Evolutionary conservation across 2,888 invertebrate species (phyloP), one percentile per base, ranked within the genome.

Genomic region (Cheilosia vulpina): DNA sequence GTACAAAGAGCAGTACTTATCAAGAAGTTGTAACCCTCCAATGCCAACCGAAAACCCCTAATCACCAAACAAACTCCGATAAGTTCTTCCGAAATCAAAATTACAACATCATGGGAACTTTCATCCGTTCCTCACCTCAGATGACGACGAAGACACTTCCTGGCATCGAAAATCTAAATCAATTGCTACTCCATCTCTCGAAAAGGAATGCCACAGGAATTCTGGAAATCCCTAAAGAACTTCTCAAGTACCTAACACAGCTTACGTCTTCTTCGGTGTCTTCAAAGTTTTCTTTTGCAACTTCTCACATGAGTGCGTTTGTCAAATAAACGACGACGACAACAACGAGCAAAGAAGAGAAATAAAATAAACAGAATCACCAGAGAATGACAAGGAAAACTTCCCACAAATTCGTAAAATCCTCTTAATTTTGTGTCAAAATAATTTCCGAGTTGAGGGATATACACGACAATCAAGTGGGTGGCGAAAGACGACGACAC

Each of bases 381-480:
- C 17, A 47, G 52, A 75, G 19, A 38, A 38, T 38, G 38, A 66
- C 17, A 72, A 65, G n/a, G n/a, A 65, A 71, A 80, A 69, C 52
- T 53, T 75, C 31, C 0, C 31, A 43, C 27, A 66, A 62, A 45
- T 43, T 62, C 41, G 9, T 45, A 27, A 79, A 75, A 58, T 62
- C 73, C 41, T 55, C 60, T 71, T 66, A 84, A 84, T 80, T 76
- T 80, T 80, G 75, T 84, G 75, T 80, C 80, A 66, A 84, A 84
- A 84, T 75, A 84, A 80, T 80, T 75, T 71, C 52, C 80, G 50
- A 69, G 13, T 41, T 11, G 50, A 50, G 43, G 58, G 24, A 31
- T 38, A 45, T 72, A 53, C 17, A 60, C 38, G 60, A 65, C 79
- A 73, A 83, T 52, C 62, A 66, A 77, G 58, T 17, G 55, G 45